A percentile compares a stretch with the other conserved stretches of the same genome.
phyloP scores from a whole-genome alignment of 2,113 vertebrate genomes.

The Hemichromis elongatus region DNA sequence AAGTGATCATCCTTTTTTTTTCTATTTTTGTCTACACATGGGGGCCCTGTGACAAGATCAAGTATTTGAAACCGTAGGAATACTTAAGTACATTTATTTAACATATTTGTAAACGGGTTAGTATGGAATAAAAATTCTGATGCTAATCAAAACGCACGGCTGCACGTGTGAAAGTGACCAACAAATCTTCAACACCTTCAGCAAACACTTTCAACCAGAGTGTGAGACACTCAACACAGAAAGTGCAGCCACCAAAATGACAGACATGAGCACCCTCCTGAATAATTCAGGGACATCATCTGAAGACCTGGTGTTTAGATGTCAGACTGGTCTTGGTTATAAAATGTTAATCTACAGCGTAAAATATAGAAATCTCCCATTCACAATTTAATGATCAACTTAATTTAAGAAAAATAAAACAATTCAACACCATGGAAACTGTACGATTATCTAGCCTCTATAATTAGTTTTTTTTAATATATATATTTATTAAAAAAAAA shows the following conservation, averaged over 20 bases:
- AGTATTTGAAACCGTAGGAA: too few relatives aligned
- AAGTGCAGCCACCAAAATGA: constrained; percentile 28
- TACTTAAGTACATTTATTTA: too few relatives aligned
- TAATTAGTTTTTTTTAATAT: too few relatives aligned
- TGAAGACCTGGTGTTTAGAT: constrained; percentile 41
- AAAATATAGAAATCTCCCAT: not conserved
- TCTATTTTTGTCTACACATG: too few relatives aligned
- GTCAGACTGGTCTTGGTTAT: not conserved
- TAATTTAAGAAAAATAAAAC: not conserved
- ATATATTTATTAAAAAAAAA: too few relatives aligned
- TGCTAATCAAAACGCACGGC: not conserved
- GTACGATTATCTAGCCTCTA: fast-evolving
- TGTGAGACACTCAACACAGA: constrained; percentile 24
- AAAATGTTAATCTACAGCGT: constrained; percentile 52
- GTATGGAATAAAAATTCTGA: not conserved
- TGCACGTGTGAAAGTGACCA: constrained; percentile 11
- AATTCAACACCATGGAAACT: not conserved
- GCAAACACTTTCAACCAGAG: constrained; percentile 21
- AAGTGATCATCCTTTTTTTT: too few relatives aligned
- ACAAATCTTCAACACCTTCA: constrained; percentile 21
- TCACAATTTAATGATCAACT: not conserved
- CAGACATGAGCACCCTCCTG: constrained; percentile 44
- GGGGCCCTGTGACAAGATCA: too few relatives aligned
- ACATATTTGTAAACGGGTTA: too few relatives aligned
- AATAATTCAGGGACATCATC: constrained; percentile 65